Percentiles rank a stretch among this genome's conserved stretches.
These are phyloP conservation scores for Hydraecia micacea DNA, from an alignment of 2,888 invertebrate genomes.

Conservation along the genomic window DNA sequence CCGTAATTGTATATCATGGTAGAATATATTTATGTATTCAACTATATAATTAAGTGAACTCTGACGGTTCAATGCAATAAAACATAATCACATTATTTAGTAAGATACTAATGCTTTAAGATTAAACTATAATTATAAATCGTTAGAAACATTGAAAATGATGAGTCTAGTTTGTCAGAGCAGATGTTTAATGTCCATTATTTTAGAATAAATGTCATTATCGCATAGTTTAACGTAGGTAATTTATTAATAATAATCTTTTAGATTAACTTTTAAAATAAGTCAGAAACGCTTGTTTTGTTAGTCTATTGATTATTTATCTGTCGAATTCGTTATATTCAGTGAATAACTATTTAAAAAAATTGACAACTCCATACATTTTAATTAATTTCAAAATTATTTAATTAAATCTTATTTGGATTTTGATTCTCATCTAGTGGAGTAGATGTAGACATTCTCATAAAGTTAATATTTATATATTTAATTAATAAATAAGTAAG, in stretches of 20 bases:
- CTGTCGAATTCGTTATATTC: background rate
- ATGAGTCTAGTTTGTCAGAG: conserved; percentile 16
- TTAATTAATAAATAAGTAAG: background rate
- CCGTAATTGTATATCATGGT: background rate
- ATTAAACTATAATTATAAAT: conserved; percentile 27
- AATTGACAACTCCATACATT: background rate
- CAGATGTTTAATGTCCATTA: conserved; percentile 33
- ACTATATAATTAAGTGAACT: conserved; percentile 6
- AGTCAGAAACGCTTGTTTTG: background rate
- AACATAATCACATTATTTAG: conserved; percentile 41
- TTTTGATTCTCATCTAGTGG: background rate
- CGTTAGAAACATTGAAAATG: conserved; percentile 26
- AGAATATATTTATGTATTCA: background rate
- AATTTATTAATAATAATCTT: conserved; percentile 7
- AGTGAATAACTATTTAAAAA: no score
- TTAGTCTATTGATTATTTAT: background rate
- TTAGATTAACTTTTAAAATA: conserved; percentile 1
- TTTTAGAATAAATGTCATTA: conserved; percentile 29
- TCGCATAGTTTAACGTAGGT: background rate
- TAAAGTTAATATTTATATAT: background rate
- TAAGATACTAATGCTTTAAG: conserved; percentile 29
- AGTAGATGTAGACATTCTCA: background rate
- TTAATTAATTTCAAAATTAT: background rate
- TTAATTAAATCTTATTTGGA: background rate
- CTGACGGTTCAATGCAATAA: conserved; percentile 37